A percentile compares a stretch with the other conserved stretches of the same genome.
Evolutionary conservation across 1,140 invertebrate genomes (phyloP).

Genomic region (Lucilia sericata): DNA sequence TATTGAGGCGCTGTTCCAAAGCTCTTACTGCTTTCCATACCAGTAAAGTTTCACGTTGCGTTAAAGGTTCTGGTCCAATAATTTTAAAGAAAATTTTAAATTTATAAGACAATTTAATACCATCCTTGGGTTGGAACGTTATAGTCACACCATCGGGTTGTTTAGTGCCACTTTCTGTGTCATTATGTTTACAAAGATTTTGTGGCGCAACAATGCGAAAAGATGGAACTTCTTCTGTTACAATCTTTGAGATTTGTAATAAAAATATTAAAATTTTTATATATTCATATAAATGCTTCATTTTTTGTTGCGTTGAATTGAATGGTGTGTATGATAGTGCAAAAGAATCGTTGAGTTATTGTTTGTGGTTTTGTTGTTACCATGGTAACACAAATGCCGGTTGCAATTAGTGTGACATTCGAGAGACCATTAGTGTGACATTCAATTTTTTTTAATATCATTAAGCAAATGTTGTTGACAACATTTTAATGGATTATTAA

Average conservation of each 20-base stretch:
- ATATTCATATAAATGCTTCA: background rate
- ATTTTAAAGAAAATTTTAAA: slow-evolving; percentile 45
- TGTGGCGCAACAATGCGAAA: slow-evolving; percentile 45
- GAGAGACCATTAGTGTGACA: too few relatives aligned
- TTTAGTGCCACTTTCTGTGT: background rate
- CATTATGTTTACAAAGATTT: slow-evolving; percentile 36
- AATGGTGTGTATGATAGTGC: background rate
- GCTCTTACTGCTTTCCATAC: slow-evolving; percentile 39
- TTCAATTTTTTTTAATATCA: too few relatives aligned
- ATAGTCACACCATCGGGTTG: slow-evolving; percentile 22
- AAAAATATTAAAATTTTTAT: background rate
- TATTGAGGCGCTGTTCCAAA: slow-evolving; percentile 33
- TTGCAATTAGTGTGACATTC: background rate
- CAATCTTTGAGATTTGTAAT: background rate
- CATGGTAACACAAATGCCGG: background rate
- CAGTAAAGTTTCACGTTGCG: slow-evolving; percentile 35
- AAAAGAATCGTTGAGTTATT: background rate
- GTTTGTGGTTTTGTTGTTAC: background rate
- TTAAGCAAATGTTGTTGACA: too few relatives aligned
- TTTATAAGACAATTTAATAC: slow-evolving; percentile 43
- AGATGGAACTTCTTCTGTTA: slow-evolving; percentile 35
- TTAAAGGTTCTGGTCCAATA: background rate
- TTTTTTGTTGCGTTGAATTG: background rate
- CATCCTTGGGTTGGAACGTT: slow-evolving; percentile 39
- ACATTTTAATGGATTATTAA: too few relatives aligned